Evolutionary conservation across 2,888 invertebrate genomes (phyloP).

Genomic region (Girardia tigrina): DNA sequence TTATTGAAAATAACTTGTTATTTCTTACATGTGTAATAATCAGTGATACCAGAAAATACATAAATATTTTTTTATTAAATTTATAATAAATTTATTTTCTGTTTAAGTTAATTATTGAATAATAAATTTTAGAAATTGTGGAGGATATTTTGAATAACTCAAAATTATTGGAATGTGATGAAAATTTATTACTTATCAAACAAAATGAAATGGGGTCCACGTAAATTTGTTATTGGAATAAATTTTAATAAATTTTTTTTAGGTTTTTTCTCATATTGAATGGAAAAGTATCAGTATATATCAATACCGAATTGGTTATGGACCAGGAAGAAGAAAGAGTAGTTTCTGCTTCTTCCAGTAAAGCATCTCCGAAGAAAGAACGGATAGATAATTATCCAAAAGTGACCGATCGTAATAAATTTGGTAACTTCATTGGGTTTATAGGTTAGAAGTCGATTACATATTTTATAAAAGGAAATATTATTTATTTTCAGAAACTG

Average conservation of each 20-base stretch:
- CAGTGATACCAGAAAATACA: too few species aligned
- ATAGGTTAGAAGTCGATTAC: neutral
- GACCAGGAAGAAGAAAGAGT: conserved; percentile 39
- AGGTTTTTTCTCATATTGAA: conserved; percentile 48
- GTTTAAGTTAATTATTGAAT: neutral
- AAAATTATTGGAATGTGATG: conserved; percentile 13
- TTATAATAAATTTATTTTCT: too few species aligned
- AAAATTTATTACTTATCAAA: neutral
- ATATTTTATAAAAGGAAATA: too few species aligned
- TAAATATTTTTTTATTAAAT: too few species aligned
- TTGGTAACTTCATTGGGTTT: neutral
- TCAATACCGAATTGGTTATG: conserved; percentile 42
- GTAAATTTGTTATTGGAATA: neutral
- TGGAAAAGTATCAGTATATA: conserved; percentile 45
- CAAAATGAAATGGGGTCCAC: conserved; percentile 10
- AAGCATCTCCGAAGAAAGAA: conserved; percentile 2
- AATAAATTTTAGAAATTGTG: neutral
- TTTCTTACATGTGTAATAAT: too few species aligned
- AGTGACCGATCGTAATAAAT: neutral
- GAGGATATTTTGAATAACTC: neutral
- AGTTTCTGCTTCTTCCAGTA: neutral
- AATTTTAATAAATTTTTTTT: conserved; percentile 24
- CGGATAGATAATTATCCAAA: neutral
- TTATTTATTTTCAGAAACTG: neutral
- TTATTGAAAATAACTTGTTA: too few species aligned